These are phyloP conservation scores for Rhimphoctona megacephalus DNA, from an alignment of 2,888 invertebrate genomes.

Conservation along the genomic window DNA sequence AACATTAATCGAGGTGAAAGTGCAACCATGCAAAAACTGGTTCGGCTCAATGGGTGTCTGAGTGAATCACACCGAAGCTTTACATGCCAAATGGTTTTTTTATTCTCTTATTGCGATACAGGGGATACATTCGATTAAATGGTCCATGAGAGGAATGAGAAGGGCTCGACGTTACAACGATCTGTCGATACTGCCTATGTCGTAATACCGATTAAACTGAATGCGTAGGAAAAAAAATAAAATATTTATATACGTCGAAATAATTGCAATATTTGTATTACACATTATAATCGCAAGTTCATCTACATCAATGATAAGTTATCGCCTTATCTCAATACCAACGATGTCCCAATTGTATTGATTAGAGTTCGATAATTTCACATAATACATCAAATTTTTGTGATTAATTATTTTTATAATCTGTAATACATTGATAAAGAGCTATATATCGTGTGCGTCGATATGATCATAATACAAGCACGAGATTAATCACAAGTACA, in stretches of 20 bases:
- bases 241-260: not conserved
- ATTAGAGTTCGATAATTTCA: constrained; percentile 7
- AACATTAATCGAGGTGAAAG: constrained; percentile 41
- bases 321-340: constrained; percentile 18
- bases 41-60: constrained; percentile 56
- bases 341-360: constrained; percentile 3
- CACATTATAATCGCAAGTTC: not conserved
- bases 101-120: constrained; percentile 55
- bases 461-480: not conserved
- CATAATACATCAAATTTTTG: not conserved
- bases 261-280: not conserved
- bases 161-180: constrained; percentile 33
- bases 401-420: constrained; percentile 4
- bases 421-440: constrained; percentile 5
- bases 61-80: constrained; percentile 57
- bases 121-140: constrained; percentile 49
- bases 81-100: constrained; percentile 50
- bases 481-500: not conserved
- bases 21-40: constrained; percentile 51
- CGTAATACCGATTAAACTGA: not conserved
- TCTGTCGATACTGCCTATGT: not conserved
- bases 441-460: not conserved
- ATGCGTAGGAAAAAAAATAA: constrained; percentile 8
- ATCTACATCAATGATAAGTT: not conserved
- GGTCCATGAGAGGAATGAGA: constrained; percentile 54